Evolutionary conservation across 2,888 invertebrate genomes (phyloP), one percentile per base, ranked within the genome.

Genomic region (Melinaea menophilus): DNA sequence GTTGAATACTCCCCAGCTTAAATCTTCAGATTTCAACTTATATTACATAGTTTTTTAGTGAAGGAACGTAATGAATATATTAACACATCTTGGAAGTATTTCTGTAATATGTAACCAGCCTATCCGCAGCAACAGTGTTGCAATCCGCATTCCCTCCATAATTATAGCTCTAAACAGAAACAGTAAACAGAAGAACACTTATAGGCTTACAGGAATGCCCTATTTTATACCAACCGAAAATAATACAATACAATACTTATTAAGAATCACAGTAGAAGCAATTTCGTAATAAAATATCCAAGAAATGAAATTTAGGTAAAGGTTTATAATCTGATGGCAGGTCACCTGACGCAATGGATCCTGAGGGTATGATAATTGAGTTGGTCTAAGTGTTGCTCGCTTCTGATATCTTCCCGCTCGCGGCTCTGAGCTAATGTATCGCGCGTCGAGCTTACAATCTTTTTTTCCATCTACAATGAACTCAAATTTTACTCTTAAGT

Each of bases 311-410:
- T 51, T 31, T 51, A 51, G 51, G 51, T 51, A 31, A 51, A 31
- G 31, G 7, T 51, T 9, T 41, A 41, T 2, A 58, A 58, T 64
- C 63, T 65, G 67, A 71, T 72, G 68, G 61, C 60, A 58, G 65
- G 65, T 66, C 65, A 67, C 65, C 62, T 73, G 75, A 75, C 72
- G 76, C 74, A 75, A 75, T 69, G 73, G 73, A 74, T 77, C 79
- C 76, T 66, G 63, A 68, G 79, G 79, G 76, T 75, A 75, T 73
- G 80, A 81, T 82, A 83, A 84, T 83, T 79, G 81, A 77, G 76
- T 71, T 73, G 72, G 75, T 77, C 75, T 72, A 77, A 73, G 74
- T 74, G 75, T 71, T 71, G 76, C 62, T 74, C 70, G 75, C 65
- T 67, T 68, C 61, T 65, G 66, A 67, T 71, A 83, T 82, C 80